These are phyloP conservation scores for Sebastes vulpes DNA, from an alignment of 2,797 vertebrate species.

Conservation along the genomic window DNA sequence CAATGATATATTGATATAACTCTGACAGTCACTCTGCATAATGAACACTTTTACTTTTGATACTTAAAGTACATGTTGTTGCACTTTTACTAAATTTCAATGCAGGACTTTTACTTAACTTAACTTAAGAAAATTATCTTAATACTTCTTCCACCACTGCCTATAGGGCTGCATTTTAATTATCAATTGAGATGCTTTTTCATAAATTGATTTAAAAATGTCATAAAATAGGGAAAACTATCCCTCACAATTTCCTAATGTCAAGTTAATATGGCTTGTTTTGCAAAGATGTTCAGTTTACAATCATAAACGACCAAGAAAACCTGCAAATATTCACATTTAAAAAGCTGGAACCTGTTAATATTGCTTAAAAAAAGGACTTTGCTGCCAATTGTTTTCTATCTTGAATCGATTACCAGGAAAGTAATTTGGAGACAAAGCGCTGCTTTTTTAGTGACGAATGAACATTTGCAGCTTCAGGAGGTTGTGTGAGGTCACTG, in stretches of 20 bases:
- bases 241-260: neutral
- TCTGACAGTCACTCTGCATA: neutral
- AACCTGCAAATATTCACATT: neutral
- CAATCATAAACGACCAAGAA: neutral
- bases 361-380: neutral
- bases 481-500: conserved; percentile 76
- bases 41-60: neutral
- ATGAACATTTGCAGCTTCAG: conserved; percentile 38
- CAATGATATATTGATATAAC: accelerated
- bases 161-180: neutral
- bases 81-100: no score
- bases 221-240: neutral
- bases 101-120: no score
- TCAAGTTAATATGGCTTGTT: neutral
- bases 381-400: neutral
- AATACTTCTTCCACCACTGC: neutral
- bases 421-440: neutral
- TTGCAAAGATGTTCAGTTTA: neutral
- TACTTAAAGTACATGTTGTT: no score
- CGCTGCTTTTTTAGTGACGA: conserved; percentile 24
- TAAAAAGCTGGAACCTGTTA: neutral
- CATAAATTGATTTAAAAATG: neutral
- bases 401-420: neutral
- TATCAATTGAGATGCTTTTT: neutral
- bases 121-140: neutral